phyloP scores from a whole-genome alignment of 2,888 invertebrate genomes.

The Cepaea hortensis region DNA sequence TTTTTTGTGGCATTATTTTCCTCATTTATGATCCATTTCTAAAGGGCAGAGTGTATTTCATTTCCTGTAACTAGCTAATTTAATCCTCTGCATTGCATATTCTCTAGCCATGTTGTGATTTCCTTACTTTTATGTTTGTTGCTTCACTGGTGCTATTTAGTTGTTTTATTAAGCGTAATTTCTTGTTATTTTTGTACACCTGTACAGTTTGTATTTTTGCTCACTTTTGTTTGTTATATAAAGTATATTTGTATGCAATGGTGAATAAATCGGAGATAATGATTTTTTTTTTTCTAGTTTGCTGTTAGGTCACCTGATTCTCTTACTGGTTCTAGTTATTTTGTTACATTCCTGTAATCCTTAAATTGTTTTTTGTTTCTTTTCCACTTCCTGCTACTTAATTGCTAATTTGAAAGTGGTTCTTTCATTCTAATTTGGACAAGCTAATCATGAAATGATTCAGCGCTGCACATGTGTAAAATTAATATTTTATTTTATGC shows the following conservation, averaged over 20 bases:
- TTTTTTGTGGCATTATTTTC: too few species aligned
- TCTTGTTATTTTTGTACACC: not conserved
- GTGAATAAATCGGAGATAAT: not conserved
- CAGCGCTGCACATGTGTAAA: not conserved
- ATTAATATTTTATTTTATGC: too few species aligned
- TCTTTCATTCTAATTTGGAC: slow-evolving; percentile 1
- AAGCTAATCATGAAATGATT: slow-evolving; percentile 25
- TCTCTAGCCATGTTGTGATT: not conserved
- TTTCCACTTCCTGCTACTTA: not conserved
- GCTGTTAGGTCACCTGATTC: not conserved
- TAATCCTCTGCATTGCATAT: not conserved
- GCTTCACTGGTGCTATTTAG: slow-evolving; percentile 4
- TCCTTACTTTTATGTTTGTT: slow-evolving; percentile 3
- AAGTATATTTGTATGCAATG: not conserved
- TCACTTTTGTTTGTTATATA: slow-evolving; percentile 1
- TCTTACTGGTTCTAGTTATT: not conserved
- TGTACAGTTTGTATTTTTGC: not conserved
- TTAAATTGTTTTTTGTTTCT: not conserved
- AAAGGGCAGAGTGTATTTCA: too few species aligned
- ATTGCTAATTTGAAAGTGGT: too few species aligned
- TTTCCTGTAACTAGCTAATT: too few species aligned
- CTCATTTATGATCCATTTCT: too few species aligned
- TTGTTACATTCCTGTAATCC: slow-evolving; percentile 7
- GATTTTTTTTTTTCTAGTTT: not conserved
- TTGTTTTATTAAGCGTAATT: not conserved